Evolutionary conservation across 2,797 vertebrate genomes (phyloP).

Genomic region (Manis javanica): DNA sequence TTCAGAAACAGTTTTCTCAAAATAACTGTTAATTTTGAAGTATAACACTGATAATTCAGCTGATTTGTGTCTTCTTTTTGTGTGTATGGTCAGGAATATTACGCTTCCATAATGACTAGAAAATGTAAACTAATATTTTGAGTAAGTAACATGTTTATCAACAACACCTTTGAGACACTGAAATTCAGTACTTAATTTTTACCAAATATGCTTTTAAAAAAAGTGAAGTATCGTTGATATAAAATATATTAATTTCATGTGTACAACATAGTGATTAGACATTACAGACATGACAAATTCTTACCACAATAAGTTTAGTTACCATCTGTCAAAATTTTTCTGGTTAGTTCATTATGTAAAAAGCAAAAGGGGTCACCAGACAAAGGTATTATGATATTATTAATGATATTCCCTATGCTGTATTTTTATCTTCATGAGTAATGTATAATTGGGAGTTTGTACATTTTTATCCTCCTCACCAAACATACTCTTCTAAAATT

Average conservation of each 20-base stretch:
- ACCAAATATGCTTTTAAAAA: background rate
- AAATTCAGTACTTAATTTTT: background rate
- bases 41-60: background rate
- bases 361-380: too few species aligned
- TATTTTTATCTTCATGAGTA: too few species aligned
- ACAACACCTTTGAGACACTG: background rate
- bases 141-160: background rate
- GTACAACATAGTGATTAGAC: too few species aligned
- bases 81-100: background rate
- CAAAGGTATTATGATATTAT: too few species aligned
- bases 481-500: background rate
- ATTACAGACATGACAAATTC: too few species aligned
- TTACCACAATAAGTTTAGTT: too few species aligned
- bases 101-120: background rate
- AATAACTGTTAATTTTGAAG: background rate
- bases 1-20: background rate
- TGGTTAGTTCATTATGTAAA: too few species aligned
- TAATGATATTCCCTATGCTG: too few species aligned
- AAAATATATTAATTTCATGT: too few species aligned
- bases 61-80: background rate
- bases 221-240: too few species aligned
- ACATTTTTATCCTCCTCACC: background rate
- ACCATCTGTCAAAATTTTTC: too few species aligned
- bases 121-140: slow-evolving; percentile 5
- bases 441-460: too few species aligned